Base-by-base conservation (phyloP, 2,888 invertebrate species). In the Leptinotarsa haldemani region DNA sequence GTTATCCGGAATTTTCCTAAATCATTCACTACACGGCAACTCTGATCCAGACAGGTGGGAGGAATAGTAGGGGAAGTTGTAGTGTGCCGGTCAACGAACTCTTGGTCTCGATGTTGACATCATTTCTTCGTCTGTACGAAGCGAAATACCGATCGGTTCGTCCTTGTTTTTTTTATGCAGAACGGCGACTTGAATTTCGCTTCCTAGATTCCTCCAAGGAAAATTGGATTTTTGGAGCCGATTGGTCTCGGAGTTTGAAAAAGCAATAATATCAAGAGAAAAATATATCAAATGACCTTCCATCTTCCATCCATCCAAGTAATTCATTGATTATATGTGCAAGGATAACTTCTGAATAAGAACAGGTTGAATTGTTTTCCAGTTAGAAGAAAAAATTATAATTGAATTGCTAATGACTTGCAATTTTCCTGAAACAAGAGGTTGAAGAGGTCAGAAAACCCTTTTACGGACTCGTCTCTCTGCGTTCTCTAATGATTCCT, bases 1-100 rank as follows among this genome's bases (percentile, higher is more conserved):
- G 61, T 12, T 52, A 30, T 18, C 56, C 4, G 18, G 5, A 58
- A 9, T n/a, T 63, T 52, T 20, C 56, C 18, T 25, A 50, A 20
- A 53, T 64, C 63, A 25, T n/a, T 58, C 47, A 67, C 18, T 53
- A 69, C 20, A 18, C 65, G 72, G 72, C 75, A 75, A 72, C 75
- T 56, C 30, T 16, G 69, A 64, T 16, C 72, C 80, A 80, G 81
- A 81, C 82, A 78, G 80, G 82, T 81, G 80, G 83, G 82, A 81
- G 80, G 71, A 75, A 78, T 80, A 81, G 83, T 83, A 83, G 85
- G 85, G 83, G 83, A 84, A 80, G 82, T 82, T 80, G 83, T 83
- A 86, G 84, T 85, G 84, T 85, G 86, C 81, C 86, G 86, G 86
- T 77, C 86, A 79, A 84, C 84, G 86, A 86, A 85, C 86, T 81